Conservation (phyloP, 2,113 vertebrate species). For the Urocynchramus pylzowi region DNA sequence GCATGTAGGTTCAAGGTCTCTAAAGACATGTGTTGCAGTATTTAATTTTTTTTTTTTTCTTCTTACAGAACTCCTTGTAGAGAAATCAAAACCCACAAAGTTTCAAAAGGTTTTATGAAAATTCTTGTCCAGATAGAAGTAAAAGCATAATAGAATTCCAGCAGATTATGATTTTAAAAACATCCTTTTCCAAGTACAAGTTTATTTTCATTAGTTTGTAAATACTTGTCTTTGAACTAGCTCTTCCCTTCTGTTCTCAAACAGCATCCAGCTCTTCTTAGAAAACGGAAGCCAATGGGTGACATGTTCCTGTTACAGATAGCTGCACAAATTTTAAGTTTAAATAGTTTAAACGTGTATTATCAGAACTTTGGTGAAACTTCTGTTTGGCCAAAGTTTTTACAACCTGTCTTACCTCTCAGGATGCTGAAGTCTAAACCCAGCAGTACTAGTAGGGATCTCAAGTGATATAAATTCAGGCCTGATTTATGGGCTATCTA, state of each 20-base stretch:
- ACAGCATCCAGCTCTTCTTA: background rate
- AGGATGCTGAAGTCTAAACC: background rate
- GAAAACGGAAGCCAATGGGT: background rate
- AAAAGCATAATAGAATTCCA: background rate
- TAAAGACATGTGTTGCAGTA: background rate
- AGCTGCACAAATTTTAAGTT: background rate
- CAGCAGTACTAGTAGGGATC: background rate
- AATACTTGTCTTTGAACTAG: background rate
- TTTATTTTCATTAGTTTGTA: background rate
- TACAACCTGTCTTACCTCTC: background rate
- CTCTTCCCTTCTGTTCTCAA: background rate
- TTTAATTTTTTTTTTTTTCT: background rate
- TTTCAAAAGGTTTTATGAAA: background rate
- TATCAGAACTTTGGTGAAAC: background rate
- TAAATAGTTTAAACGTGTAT: background rate
- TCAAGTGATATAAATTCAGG: background rate
- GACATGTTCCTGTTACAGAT: background rate
- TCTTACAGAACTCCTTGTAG: background rate
- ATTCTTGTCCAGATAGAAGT: background rate
- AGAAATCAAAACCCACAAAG: background rate
- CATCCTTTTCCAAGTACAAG: background rate
- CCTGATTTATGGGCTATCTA: accelerated
- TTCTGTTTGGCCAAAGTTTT: background rate
- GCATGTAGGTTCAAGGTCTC: background rate
- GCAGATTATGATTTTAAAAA: background rate